Conservation (phyloP, 2,888 invertebrate genomes). For the Eumacrocentrus americanus region DNA sequence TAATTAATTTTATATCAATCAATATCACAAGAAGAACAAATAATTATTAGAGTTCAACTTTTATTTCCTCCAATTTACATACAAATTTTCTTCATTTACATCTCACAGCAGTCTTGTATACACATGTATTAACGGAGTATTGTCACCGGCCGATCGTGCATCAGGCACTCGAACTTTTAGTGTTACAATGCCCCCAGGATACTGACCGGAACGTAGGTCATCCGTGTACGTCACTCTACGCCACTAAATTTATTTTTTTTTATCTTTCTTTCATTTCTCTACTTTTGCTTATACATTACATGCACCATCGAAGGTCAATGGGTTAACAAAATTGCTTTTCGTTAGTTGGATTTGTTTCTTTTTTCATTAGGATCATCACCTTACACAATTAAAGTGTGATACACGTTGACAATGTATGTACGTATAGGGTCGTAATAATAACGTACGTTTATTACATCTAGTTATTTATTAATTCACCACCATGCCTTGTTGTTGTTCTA, state of each 20-base stretch:
- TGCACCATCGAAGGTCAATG: slow-evolving; percentile 11
- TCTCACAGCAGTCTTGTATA: slow-evolving; percentile 51
- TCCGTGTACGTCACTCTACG: slow-evolving; percentile 1
- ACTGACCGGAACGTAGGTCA: slow-evolving; percentile 1
- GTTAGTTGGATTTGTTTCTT: slow-evolving; percentile 17
- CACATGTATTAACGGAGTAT: slow-evolving; percentile 37
- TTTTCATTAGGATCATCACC: slow-evolving; percentile 14
- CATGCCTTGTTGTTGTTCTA: slow-evolving; percentile 12
- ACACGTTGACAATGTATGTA: slow-evolving; percentile 25
- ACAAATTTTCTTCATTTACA: slow-evolving; percentile 44
- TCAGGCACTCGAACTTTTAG: slow-evolving; percentile 8
- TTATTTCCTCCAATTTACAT: slow-evolving; percentile 48
- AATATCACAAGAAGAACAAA: neutral
- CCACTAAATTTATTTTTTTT: slow-evolving; percentile 3
- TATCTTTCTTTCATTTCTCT: neutral
- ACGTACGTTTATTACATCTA: slow-evolving; percentile 19
- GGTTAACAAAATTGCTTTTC: slow-evolving; percentile 32
- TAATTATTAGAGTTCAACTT: slow-evolving; percentile 36
- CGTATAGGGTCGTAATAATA: slow-evolving; percentile 34
- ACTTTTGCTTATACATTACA: slow-evolving; percentile 7
- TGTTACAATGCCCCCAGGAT: slow-evolving; percentile 22
- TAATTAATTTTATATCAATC: neutral
- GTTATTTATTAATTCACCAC: slow-evolving; percentile 10
- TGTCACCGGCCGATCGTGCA: slow-evolving; percentile 18
- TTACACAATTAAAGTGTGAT: slow-evolving; percentile 8